Evolutionary conservation across 2,797 vertebrate species (phyloP), one percentile per base, ranked within the genome.

Genomic region (Neosalanx taihuensis): DNA sequence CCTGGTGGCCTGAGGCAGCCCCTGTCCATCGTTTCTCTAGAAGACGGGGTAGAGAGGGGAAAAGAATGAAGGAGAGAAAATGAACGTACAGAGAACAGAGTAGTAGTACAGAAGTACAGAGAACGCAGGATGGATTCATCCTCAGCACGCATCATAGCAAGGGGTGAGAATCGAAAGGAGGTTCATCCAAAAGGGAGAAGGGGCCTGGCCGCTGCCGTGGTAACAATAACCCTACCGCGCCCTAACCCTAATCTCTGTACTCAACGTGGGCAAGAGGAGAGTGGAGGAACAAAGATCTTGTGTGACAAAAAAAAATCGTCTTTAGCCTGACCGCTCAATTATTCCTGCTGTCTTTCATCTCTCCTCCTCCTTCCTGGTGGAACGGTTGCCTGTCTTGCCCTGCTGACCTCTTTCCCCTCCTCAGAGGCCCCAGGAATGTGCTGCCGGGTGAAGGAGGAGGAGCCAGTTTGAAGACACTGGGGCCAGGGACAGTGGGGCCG

Each of bases 11-110:
- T 79, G 89, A 0, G 93, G 94, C 78, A 85, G 79, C 9, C 81
- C 77, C 59, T 85, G 84, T 13, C 89, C 93, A 56, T 93, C 93
- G 0, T 90, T 91, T 68, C 89, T 88, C 95, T 98, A 92, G 51
- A 65, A 56, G 56, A 12, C 20, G 29, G 12, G 33, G 49, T 35
- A 71, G 29, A 59, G 18, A 69, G 80, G 64, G 51, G n/a, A 29
- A 63, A 62, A 73, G 58, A 66, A 37, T 26, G 58, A 70, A 69
- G 41, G 68, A 33, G 58, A 46, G 20, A 23, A 6, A 49, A 17
- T 5, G 13, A 26, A 18, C 0, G 13, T 64, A 64, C 6, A 53
- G 29, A 64, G 5, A 51, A 4, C 29, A 41, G 15, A n/a, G 35
- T 9, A n/a, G 26, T 7, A 2, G 26, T n/a, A 65, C 58, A 31